Evolutionary conservation across 2,888 invertebrate genomes (phyloP).

Genomic region (Netelia inedita): DNA sequence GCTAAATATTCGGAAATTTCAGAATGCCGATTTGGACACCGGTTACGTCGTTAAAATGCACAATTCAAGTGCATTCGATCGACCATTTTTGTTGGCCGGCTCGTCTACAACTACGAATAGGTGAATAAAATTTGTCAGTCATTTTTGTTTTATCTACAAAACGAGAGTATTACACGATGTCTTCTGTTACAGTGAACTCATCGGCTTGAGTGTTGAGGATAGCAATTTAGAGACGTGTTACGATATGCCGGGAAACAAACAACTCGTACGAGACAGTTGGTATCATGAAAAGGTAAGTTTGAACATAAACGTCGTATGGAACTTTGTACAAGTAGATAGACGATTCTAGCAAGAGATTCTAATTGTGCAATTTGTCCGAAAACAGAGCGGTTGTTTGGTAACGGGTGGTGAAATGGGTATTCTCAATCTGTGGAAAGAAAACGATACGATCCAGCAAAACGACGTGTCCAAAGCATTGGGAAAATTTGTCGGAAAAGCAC

Average conservation of each 20-base stretch:
- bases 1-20: conserved; percentile 74
- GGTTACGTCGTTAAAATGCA: conserved; percentile 89
- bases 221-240: conserved; percentile 87
- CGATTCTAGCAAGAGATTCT: not conserved
- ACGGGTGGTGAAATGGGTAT: conserved; percentile 91
- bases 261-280: conserved; percentile 90
- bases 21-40: conserved; percentile 88
- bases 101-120: conserved; percentile 87
- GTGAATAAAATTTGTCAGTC: conserved; percentile 81
- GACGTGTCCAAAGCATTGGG: conserved; percentile 71
- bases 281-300: conserved; percentile 87
- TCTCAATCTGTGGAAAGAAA: conserved; percentile 88
- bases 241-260: conserved; percentile 88
- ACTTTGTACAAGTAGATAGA: not conserved
- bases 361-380: conserved; percentile 8
- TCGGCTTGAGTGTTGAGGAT: conserved; percentile 85
- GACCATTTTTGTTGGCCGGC: conserved; percentile 88
- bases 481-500: conserved; percentile 78
- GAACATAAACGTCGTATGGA: conserved; percentile 25
- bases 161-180: conserved; percentile 21
- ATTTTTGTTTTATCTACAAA: conserved; percentile 11
- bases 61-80: conserved; percentile 84
- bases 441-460: conserved; percentile 62
- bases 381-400: conserved; percentile 88
- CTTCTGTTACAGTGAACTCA: conserved; percentile 73